Conservation (phyloP, 2,888 invertebrate species). For the Andrena minutula region DNA sequence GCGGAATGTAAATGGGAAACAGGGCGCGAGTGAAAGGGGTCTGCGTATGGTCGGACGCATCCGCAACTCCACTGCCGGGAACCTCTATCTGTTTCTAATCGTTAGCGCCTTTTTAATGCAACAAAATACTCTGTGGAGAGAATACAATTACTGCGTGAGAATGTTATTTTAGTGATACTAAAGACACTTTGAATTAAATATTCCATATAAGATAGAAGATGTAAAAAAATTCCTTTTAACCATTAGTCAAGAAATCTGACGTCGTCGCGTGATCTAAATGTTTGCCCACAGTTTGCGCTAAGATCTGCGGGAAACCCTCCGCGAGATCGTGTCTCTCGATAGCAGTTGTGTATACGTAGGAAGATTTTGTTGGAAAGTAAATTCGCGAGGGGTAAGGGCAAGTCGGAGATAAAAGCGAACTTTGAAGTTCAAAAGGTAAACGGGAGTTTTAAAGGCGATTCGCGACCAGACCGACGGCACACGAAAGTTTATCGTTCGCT, state of each 20-base stretch:
- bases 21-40: constrained; percentile 7
- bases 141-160: too few relatives aligned
- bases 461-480: constrained; percentile 15
- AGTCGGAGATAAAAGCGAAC: constrained; percentile 49
- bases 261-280: background rate
- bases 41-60: constrained; percentile 22
- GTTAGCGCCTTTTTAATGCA: too few relatives aligned
- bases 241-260: background rate
- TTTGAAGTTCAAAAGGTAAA: constrained; percentile 50
- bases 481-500: constrained; percentile 51
- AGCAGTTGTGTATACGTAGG: constrained; percentile 8
- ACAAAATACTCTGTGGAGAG: too few relatives aligned
- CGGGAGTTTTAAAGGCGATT: constrained; percentile 55
- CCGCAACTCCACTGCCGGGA: background rate
- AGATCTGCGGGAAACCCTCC: background rate
- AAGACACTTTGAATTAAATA: background rate
- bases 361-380: constrained; percentile 34
- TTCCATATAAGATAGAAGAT: background rate
- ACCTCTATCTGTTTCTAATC: too few relatives aligned
- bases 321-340: constrained; percentile 11
- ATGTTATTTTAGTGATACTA: too few relatives aligned
- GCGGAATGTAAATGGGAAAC: background rate
- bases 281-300: background rate
- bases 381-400: constrained; percentile 14
- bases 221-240: background rate